Base-by-base conservation (phyloP, 2,113 vertebrate genomes). In the Hemibagrus wyckioides region DNA sequence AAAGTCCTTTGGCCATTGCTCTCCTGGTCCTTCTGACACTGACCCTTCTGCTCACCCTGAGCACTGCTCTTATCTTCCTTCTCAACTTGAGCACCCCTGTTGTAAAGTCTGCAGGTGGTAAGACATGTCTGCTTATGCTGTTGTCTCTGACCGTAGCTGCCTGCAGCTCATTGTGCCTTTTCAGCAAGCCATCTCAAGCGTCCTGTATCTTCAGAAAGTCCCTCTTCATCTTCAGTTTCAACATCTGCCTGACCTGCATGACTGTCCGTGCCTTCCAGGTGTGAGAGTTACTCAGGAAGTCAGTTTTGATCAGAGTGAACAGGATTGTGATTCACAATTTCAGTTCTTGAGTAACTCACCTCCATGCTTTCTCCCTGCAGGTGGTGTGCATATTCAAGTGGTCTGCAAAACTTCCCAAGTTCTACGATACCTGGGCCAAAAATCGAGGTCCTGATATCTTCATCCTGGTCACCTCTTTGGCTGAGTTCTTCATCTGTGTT, bases 361-460 rank as follows among this genome's bases (percentile, higher is more conserved):
- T 69, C 25, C 73, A 1, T 23, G 0, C 23, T 71, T 95, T 95
- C 17, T 94, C 96, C 25, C 93, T 96, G 87, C 96, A 98, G 94
- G 95, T 97, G 1, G 91, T 96, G 80, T 96, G 94, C 80, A 92
- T 96, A 92, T 97, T 98, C 87, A 97, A 95, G 87, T 92, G 97
- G 93, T 92, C 96, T 30, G 91, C 94, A 85, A 94, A 91, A 83
- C 91, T 97, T 82, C 97, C 96, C 0, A 90, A 90, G 0, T 93
- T 91, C 83, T 97, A 96, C 0, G 67, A 94, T 90, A 94, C 88
- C 87, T 97, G 97, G 97, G 88, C 93, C 44, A 94, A 93, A 90
- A 95, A 94, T 25, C 89, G 89, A 0, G 97, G 96, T 9, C 93
- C 95, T 19, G 95, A 94, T 44, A 36, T 93, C 14, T 96, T 94